Evolutionary conservation across 2,797 vertebrate genomes (phyloP).

Genomic region (Megaceryle alcyon): DNA sequence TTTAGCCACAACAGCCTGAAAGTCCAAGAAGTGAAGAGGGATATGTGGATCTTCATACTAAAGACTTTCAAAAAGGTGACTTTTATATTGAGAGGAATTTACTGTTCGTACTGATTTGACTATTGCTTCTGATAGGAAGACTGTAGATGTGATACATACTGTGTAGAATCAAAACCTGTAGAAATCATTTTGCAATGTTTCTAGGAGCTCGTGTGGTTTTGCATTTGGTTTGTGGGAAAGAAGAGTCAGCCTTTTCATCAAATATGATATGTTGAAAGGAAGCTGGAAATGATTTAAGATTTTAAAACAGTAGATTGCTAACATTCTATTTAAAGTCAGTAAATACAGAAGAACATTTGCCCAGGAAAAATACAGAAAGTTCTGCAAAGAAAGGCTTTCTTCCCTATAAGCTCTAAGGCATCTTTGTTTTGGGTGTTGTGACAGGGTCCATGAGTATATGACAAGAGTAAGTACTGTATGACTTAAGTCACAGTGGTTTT

Average conservation of each 20-base stretch:
- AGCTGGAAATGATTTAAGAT: neutral
- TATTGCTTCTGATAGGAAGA: neutral
- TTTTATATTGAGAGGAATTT: neutral
- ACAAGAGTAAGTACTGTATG: neutral
- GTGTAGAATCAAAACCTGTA: neutral
- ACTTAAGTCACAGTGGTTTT: neutral
- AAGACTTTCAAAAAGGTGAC: constrained; percentile 60
- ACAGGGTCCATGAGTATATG: neutral
- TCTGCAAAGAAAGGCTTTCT: neutral
- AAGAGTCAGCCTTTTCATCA: neutral
- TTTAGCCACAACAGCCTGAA: constrained; percentile 23
- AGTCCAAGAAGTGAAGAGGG: constrained; percentile 20
- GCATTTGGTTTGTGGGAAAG: neutral
- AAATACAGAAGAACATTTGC: neutral
- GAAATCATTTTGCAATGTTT: neutral
- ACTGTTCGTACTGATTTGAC: neutral
- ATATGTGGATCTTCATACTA: neutral
- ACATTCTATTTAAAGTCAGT: neutral
- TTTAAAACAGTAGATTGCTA: neutral
- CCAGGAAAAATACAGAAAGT: neutral
- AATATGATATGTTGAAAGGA: neutral
- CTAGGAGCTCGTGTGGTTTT: neutral
- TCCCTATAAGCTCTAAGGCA: neutral
- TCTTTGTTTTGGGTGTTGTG: neutral
- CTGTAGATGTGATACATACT: neutral